Conservation (phyloP, 2,113 vertebrate species). For the rabbit (Oryctolagus cuniculus) region mOryCun1.1 NC_091438.1:34619001-34619500, state of each 20-base stretch:
- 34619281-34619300: constrained; percentile 69
- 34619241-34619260: constrained; percentile 72
- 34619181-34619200: constrained; percentile 53
- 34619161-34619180: neutral
- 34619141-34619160: constrained; percentile 39
- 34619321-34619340: constrained; percentile 88
- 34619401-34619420: constrained; percentile 65
- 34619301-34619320: constrained; percentile 89
- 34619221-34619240: constrained; percentile 49
- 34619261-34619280: constrained; percentile 78
- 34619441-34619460: neutral
- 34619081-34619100: constrained; percentile 4
- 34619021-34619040: neutral
- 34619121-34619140: neutral
- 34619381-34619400: constrained; percentile 64
- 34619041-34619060: neutral
- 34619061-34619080: neutral
- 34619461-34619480: too few species aligned
- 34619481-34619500: too few species aligned
- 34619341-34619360: constrained; percentile 81
- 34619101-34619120: neutral
- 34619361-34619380: constrained; percentile 82
- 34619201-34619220: constrained; percentile 45
- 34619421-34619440: neutral
- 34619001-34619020: neutral